Conservation (phyloP, 2,888 invertebrate genomes). For the Netelia inedita region DNA sequence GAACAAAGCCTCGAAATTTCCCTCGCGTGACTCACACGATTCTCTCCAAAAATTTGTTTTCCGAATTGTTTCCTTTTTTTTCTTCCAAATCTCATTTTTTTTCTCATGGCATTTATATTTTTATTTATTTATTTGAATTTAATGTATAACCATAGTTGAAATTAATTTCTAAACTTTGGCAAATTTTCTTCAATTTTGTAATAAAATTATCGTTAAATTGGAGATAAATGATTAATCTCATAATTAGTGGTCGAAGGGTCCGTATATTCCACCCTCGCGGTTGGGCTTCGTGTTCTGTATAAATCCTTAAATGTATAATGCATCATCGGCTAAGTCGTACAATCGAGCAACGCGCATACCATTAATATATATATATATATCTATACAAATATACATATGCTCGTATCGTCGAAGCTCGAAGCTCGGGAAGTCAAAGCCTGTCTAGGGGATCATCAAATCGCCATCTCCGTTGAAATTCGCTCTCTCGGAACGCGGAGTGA, state of each 20-base stretch:
- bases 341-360: conserved; percentile 26
- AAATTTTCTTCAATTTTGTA: too few relatives aligned
- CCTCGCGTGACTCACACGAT: conserved; percentile 51
- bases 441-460: conserved; percentile 66
- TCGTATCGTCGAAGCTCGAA: conserved; percentile 13
- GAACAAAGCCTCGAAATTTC: conserved; percentile 50
- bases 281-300: neutral
- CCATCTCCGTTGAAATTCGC: conserved; percentile 67
- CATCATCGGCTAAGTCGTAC: conserved; percentile 4
- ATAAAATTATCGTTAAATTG: too few relatives aligned
- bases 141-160: too few relatives aligned
- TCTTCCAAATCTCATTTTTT: neutral
- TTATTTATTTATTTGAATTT: too few relatives aligned
- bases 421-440: conserved; percentile 34
- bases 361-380: neutral
- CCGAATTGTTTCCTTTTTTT: neutral
- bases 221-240: too few relatives aligned
- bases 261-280: neutral
- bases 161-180: too few relatives aligned
- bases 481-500: conserved; percentile 61
- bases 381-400: neutral
- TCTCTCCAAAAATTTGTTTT: conserved; percentile 16
- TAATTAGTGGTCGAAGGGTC: too few relatives aligned
- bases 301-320: neutral
- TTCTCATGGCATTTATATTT: too few relatives aligned